Percentiles rank a stretch among this genome's conserved stretches.
These are phyloP conservation scores for Anthopleura sola DNA, from an alignment of 64 coral and sea anemone species.

Conservation along the genomic window DNA sequence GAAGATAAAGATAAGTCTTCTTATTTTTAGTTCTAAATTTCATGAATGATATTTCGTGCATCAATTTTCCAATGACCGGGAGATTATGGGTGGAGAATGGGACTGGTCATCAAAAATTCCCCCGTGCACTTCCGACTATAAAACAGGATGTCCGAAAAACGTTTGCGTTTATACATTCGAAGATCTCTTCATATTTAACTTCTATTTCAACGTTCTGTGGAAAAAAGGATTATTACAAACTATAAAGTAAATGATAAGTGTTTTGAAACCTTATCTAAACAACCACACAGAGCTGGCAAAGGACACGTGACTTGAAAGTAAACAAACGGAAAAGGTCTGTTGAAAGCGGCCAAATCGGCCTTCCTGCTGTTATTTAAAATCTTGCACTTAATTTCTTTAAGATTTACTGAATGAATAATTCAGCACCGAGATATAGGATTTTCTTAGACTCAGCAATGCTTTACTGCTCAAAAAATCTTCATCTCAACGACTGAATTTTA, in stretches of 20 bases:
- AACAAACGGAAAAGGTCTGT: background rate
- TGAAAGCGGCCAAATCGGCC: background rate
- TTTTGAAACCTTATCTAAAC: background rate
- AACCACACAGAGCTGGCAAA: background rate
- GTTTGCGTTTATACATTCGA: background rate
- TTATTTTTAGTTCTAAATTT: too few relatives aligned
- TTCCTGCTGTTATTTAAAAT: background rate
- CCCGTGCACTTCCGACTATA: background rate
- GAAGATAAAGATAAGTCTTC: too few relatives aligned
- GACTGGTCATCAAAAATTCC: background rate
- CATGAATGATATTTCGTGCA: too few relatives aligned
- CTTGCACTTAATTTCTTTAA: background rate
- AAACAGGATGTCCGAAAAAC: background rate
- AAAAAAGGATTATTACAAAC: too few relatives aligned
- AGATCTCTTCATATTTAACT: background rate
- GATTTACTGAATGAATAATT: background rate
- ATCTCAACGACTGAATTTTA: background rate
- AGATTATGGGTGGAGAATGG: background rate
- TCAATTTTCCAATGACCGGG: background rate
- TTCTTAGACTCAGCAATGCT: background rate
- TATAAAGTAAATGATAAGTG: background rate
- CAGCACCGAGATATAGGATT: background rate
- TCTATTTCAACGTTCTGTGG: too few relatives aligned
- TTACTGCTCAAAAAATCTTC: background rate
- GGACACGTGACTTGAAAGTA: background rate